These are phyloP conservation scores for Coptodon bakossiorum DNA, from an alignment of 2,113 vertebrate species.

Conservation along the genomic window DNA sequence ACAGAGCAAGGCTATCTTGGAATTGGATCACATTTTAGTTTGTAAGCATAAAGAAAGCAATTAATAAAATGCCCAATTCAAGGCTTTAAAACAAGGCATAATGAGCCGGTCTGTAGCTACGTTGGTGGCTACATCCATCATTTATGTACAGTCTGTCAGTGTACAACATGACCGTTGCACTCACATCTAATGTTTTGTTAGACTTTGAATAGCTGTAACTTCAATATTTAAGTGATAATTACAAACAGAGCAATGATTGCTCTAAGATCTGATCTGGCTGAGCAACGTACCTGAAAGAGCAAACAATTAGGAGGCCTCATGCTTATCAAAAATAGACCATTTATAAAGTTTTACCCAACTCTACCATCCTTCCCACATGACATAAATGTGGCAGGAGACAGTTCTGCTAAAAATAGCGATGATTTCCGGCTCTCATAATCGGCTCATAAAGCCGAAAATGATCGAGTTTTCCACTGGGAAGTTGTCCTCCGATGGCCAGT, in stretches of 20 bases:
- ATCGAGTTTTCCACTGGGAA: background rate
- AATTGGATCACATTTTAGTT: background rate
- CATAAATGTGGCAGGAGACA: background rate
- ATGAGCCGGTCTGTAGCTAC: background rate
- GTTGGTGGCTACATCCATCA: background rate
- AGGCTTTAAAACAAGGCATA: background rate
- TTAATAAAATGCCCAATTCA: background rate
- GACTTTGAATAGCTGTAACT: background rate
- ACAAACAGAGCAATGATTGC: background rate
- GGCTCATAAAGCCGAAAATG: background rate
- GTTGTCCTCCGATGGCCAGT: background rate
- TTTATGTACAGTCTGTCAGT: background rate
- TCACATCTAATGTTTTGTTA: background rate
- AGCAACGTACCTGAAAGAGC: background rate
- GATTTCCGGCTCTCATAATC: background rate
- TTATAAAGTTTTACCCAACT: background rate
- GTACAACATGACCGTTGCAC: background rate
- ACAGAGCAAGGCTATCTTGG: background rate
- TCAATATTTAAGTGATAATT: background rate
- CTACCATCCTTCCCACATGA: background rate
- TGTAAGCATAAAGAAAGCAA: background rate
- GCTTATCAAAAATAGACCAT: background rate
- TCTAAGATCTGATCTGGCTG: background rate
- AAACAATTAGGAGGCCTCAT: background rate
- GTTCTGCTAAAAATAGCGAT: background rate